phyloP scores from a whole-genome alignment of 2,113 vertebrate species.

The Muntiacus muntjak region DNA sequence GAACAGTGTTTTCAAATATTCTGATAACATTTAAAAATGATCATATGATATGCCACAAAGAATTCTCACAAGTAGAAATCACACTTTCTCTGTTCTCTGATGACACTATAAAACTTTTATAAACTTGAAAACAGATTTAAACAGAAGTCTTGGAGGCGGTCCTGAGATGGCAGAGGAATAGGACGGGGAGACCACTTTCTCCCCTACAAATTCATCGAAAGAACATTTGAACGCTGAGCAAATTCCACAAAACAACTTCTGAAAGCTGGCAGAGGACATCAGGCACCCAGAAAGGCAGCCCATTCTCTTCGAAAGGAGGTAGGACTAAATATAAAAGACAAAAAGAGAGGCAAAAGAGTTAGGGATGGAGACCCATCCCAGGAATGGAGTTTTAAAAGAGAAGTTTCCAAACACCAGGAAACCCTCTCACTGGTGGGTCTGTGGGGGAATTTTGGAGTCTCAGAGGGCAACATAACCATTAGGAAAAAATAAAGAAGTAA shows the following conservation, averaged over 20 bases:
- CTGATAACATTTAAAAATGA: not conserved
- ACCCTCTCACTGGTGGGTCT: not conserved
- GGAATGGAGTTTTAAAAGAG: not conserved
- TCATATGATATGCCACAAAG: not conserved
- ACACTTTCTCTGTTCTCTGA: constrained; percentile 17
- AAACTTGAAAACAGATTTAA: constrained; percentile 15
- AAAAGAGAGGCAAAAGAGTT: not conserved
- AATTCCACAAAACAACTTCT: not conserved
- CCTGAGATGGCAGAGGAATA: not conserved
- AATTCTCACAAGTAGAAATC: constrained; percentile 4
- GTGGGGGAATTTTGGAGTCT: not conserved
- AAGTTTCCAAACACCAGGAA: not conserved
- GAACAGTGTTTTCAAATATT: not conserved
- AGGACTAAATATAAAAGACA: not conserved
- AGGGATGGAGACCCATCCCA: not conserved
- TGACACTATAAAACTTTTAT: constrained; percentile 31
- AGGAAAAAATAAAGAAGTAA: not conserved
- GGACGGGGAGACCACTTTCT: not conserved
- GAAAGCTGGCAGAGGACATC: not conserved
- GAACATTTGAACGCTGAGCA: not conserved
- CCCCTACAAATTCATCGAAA: not conserved
- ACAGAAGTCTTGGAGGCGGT: constrained; percentile 8
- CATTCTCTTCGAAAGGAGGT: not conserved
- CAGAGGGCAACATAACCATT: not conserved
- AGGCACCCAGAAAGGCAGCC: not conserved